phyloP scores from a whole-genome alignment of 1,140 invertebrate genomes.

The Diabrotica undecimpunctata region DNA sequence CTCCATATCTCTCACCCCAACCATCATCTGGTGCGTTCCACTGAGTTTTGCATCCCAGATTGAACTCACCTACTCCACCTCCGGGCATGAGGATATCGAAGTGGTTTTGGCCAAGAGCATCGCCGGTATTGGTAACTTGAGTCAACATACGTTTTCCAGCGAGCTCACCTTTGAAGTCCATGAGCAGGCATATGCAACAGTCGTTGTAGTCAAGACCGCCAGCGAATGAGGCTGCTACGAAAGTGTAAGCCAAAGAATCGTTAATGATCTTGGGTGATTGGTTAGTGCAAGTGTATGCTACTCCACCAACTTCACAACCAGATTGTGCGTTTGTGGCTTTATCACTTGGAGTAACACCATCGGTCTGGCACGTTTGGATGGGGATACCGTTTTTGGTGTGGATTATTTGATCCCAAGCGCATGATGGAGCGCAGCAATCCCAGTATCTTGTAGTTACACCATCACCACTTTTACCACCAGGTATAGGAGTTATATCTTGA shows the following conservation, averaged over 20 bases:
- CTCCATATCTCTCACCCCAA: conserved; percentile 25
- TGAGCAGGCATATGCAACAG: conserved; percentile 23
- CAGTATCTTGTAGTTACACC: conserved; percentile 25
- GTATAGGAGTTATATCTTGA: conserved; percentile 17
- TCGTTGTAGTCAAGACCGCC: conserved; percentile 21
- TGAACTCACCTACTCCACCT: conserved; percentile 11
- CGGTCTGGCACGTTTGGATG: conserved; percentile 21
- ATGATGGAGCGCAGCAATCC: conserved; percentile 24
- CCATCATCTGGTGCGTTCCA: conserved; percentile 21
- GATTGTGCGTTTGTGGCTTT: conserved; percentile 14
- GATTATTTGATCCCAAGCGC: conserved; percentile 17
- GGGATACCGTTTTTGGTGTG: conserved; percentile 15
- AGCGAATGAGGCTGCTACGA: conserved; percentile 27
- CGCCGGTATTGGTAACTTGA: conserved; percentile 25
- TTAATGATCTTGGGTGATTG: conserved; percentile 23
- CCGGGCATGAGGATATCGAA: conserved; percentile 29
- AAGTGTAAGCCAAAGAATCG: conserved; percentile 20
- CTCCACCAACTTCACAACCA: conserved; percentile 20
- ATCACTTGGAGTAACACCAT: conserved; percentile 14
- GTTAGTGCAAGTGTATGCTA: conserved; percentile 24
- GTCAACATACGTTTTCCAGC: conserved; percentile 22
- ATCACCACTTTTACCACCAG: conserved; percentile 16
- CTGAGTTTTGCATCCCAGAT: neutral
- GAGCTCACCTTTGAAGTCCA: conserved; percentile 16
- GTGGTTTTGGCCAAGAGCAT: conserved; percentile 24